Evolutionary conservation across 2,888 invertebrate species (phyloP), one percentile per base, ranked within the genome.

Genomic region (Chaetogeoica ovagalla): DNA sequence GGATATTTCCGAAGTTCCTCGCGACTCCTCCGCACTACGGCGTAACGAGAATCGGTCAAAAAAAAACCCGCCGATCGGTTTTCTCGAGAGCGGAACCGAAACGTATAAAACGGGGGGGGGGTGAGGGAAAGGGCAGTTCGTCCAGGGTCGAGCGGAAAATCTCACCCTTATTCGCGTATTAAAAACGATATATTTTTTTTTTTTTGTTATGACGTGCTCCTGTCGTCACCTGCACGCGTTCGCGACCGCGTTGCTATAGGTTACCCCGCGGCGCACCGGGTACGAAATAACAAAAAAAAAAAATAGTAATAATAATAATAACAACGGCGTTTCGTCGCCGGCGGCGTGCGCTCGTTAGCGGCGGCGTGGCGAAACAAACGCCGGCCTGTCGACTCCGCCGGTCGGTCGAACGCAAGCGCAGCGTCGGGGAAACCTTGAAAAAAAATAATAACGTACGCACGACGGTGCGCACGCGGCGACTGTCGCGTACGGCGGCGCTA

Each of bases 341-440:
- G 43, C 43, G 43, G 43, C 43, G 43, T 43, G 43, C 43, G 7
- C 7, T 43, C 11, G 43, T 43, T 11, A 11, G 55, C 69, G 13
- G 21, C 21, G 17, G 73, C 63, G 70, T 37, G 17, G 37, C 57
- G 11, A 21, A 57, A 30, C 57, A 6, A 21, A 57, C 69, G 13
- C 17, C 23, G 17, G 73, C 65, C 57, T 21, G 37, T 37, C 6
- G 17, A 37, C 69, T 8, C 15, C 21, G 39, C 73, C 69, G 52
- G 52, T 48, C 23, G 23, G 13, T 19, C 19, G 55, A 19, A 55
- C 70, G 37, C 39, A 30, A 19, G 55, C 71, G 70, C 71, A 55
- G n/a, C 55, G 23, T 52, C 30, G 43, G 39, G 39, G 30, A 75
- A 75, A 75, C 74, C 74, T 75, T 75, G 74, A 75, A 75, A 52